Evolutionary conservation across 2,888 invertebrate genomes (phyloP).

Genomic region (Drosophila diplacantha): DNA sequence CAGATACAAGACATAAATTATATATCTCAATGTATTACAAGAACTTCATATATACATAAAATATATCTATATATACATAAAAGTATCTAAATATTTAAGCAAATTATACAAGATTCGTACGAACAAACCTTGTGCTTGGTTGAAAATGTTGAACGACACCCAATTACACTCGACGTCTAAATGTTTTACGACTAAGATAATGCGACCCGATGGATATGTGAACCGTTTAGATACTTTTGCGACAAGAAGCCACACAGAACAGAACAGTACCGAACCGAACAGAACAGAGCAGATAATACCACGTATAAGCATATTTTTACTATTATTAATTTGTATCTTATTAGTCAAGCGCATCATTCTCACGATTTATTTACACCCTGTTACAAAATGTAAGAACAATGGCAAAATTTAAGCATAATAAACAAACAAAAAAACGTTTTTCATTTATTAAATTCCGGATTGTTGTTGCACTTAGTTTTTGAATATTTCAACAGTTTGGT

Average conservation of each 20-base stretch:
- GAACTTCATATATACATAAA: constrained; percentile 46
- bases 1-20: constrained; percentile 57
- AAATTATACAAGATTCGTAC: constrained; percentile 54
- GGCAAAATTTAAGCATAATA: constrained; percentile 42
- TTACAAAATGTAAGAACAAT: constrained; percentile 67
- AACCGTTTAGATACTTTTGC: constrained; percentile 46
- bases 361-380: constrained; percentile 70
- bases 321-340: constrained; percentile 58
- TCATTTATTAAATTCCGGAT: constrained; percentile 58
- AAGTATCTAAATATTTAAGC: constrained; percentile 49
- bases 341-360: constrained; percentile 65
- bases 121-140: constrained; percentile 48
- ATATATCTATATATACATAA: constrained; percentile 28
- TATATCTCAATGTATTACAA: constrained; percentile 58
- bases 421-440: constrained; percentile 62
- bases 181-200: constrained; percentile 36
- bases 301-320: constrained; percentile 38
- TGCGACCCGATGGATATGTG: constrained; percentile 25
- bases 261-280: constrained; percentile 24
- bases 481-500: constrained; percentile 32
- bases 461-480: constrained; percentile 60
- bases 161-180: constrained; percentile 37
- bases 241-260: constrained; percentile 21
- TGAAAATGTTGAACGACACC: constrained; percentile 39
- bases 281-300: constrained; percentile 18